Evolutionary conservation across 2,113 vertebrate genomes (phyloP).

Genomic region (Dryoscopus gambensis): DNA sequence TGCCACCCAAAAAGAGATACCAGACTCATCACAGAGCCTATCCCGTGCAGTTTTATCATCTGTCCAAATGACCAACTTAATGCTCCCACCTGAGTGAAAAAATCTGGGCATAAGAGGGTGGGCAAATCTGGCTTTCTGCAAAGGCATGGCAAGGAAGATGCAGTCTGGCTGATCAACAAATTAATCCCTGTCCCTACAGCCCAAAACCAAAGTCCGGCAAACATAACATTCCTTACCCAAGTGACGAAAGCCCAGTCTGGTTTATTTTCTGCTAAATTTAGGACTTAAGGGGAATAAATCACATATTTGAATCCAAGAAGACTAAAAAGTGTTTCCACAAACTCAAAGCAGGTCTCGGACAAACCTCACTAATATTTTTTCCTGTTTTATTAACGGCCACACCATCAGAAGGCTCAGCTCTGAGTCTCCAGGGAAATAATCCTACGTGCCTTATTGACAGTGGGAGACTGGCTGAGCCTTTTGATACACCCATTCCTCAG

Average conservation of each 20-base stretch:
- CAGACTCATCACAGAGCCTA: background rate
- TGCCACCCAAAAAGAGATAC: background rate
- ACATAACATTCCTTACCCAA: background rate
- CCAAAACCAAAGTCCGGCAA: background rate
- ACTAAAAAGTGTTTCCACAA: constrained; percentile 7
- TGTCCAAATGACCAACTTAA: background rate
- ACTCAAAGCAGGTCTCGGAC: background rate
- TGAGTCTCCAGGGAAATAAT: constrained; percentile 10
- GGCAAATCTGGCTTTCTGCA: background rate
- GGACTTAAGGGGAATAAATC: background rate
- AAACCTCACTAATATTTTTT: background rate
- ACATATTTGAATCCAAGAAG: background rate
- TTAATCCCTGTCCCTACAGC: background rate
- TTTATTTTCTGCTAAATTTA: background rate
- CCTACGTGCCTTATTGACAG: background rate
- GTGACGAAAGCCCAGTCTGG: background rate
- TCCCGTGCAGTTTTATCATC: background rate
- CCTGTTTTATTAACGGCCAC: background rate
- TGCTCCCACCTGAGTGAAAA: background rate
- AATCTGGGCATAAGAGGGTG: background rate
- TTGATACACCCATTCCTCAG: background rate
- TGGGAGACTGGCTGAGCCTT: background rate
- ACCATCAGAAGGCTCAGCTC: background rate
- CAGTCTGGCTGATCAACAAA: background rate
- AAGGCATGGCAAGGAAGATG: background rate